A percentile compares a stretch with the other conserved stretches of the same genome.
Conservation (phyloP, 1,140 invertebrate genomes). For the Drosophila kurseongensis region DNA sequence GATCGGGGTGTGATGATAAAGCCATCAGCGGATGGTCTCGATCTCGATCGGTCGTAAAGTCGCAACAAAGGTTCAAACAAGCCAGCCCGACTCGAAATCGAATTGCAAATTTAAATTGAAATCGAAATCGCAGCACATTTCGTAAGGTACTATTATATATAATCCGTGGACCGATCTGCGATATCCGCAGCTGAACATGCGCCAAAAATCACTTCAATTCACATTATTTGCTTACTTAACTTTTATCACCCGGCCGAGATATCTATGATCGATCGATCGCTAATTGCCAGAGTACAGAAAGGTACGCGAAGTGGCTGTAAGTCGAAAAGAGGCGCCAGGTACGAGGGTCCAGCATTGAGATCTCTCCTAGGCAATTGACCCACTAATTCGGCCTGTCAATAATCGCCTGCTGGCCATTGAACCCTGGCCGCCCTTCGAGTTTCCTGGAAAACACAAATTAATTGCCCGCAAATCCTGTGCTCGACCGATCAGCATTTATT, state of each 20-base stretch:
- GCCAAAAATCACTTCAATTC: slow-evolving; percentile 69
- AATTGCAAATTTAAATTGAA: slow-evolving; percentile 71
- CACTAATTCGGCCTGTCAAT: slow-evolving; percentile 77
- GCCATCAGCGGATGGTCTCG: slow-evolving; percentile 48
- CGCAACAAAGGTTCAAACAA: slow-evolving; percentile 53
- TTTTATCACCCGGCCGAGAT: slow-evolving; percentile 71
- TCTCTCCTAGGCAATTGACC: slow-evolving; percentile 66
- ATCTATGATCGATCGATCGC: slow-evolving; percentile 39
- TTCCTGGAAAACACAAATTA: slow-evolving; percentile 67
- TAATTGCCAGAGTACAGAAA: slow-evolving; percentile 71
- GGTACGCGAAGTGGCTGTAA: slow-evolving; percentile 45
- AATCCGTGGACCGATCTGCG: slow-evolving; percentile 2
- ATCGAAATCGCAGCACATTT: slow-evolving; percentile 38
- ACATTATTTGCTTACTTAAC: slow-evolving; percentile 82
- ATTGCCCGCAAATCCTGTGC: slow-evolving; percentile 84
- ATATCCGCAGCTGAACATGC: slow-evolving; percentile 33
- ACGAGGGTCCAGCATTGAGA: slow-evolving; percentile 38
- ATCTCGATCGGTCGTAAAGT: slow-evolving; percentile 41
- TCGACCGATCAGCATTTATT: slow-evolving; percentile 53
- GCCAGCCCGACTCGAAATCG: slow-evolving; percentile 36
- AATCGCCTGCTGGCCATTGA: slow-evolving; percentile 64
- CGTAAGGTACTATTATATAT: slow-evolving; percentile 35
- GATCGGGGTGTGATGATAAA: slow-evolving; percentile 64
- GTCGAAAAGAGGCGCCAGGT: slow-evolving; percentile 24
- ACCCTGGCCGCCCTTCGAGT: slow-evolving; percentile 16